Evolutionary conservation across 2,888 invertebrate genomes (phyloP).

Genomic region (Danaus chrysippus): DNA sequence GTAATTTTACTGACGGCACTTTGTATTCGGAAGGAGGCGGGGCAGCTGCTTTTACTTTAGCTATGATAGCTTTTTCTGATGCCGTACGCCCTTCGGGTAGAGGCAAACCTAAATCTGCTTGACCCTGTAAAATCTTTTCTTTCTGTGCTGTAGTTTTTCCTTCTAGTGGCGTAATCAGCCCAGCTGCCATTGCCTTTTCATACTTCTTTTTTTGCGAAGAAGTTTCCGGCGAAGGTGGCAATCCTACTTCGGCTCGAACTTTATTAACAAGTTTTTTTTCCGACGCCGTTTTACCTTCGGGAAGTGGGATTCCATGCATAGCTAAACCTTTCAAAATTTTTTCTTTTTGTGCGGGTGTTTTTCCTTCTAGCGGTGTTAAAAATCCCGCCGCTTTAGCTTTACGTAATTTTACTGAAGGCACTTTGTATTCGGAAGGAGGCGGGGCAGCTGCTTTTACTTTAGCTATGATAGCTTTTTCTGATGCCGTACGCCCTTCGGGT

Average conservation of each 20-base stretch:
- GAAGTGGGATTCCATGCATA: slow-evolving; percentile 38
- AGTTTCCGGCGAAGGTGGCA: slow-evolving; percentile 40
- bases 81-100: slow-evolving; percentile 30
- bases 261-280: slow-evolving; percentile 41
- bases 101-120: slow-evolving; percentile 24
- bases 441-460: slow-evolving; percentile 28
- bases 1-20: not conserved
- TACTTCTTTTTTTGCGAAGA: slow-evolving; percentile 29
- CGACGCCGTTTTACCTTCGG: slow-evolving; percentile 42
- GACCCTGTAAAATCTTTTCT: slow-evolving; percentile 28
- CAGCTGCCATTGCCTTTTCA: slow-evolving; percentile 35
- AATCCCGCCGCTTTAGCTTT: slow-evolving; percentile 30
- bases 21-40: not conserved
- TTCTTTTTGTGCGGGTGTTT: slow-evolving; percentile 38
- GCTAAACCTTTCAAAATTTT: slow-evolving; percentile 34
- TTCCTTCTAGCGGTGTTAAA: slow-evolving; percentile 34
- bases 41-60: slow-evolving; percentile 15
- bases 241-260: slow-evolving; percentile 39
- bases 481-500: slow-evolving; percentile 40
- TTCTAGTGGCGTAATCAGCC: slow-evolving; percentile 36
- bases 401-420: slow-evolving; percentile 34
- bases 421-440: not conserved
- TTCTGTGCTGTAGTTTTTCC: slow-evolving; percentile 37
- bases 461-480: slow-evolving; percentile 36
- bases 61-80: slow-evolving; percentile 26